Conservation (phyloP, 2,888 invertebrate species). For the Coelogynopora nodosa region DNA sequence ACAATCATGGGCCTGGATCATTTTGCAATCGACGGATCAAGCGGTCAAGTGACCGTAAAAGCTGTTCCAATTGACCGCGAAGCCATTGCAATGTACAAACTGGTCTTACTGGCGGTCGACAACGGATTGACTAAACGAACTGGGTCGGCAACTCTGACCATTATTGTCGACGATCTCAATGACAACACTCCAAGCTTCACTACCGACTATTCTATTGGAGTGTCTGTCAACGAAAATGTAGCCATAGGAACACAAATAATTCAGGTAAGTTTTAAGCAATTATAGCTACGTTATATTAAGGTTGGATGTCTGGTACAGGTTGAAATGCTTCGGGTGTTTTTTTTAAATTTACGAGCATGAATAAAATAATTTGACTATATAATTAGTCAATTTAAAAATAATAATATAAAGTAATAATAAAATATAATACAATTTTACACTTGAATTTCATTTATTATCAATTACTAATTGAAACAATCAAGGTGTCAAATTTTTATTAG, state of each 20-base stretch:
- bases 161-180: constrained; percentile 29
- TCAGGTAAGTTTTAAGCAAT: constrained; percentile 10
- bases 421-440: too few relatives aligned
- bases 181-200: constrained; percentile 18
- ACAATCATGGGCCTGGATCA: neutral
- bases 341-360: too few relatives aligned
- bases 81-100: neutral
- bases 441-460: too few relatives aligned
- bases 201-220: neutral
- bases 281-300: too few relatives aligned
- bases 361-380: too few relatives aligned
- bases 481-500: too few relatives aligned
- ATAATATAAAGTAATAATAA: too few relatives aligned
- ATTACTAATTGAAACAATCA: too few relatives aligned
- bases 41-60: constrained; percentile 8
- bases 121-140: constrained; percentile 33
- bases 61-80: constrained; percentile 33
- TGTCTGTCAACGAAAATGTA: constrained; percentile 36
- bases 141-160: constrained; percentile 7
- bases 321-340: too few relatives aligned
- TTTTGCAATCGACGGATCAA: neutral
- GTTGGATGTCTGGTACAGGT: too few relatives aligned
- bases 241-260: constrained; percentile 26
- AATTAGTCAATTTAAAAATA: too few relatives aligned
- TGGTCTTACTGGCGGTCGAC: constrained; percentile 21